Base-by-base conservation (phyloP, 2,888 invertebrate species). In the Anoplius nigerrimus region DNA sequence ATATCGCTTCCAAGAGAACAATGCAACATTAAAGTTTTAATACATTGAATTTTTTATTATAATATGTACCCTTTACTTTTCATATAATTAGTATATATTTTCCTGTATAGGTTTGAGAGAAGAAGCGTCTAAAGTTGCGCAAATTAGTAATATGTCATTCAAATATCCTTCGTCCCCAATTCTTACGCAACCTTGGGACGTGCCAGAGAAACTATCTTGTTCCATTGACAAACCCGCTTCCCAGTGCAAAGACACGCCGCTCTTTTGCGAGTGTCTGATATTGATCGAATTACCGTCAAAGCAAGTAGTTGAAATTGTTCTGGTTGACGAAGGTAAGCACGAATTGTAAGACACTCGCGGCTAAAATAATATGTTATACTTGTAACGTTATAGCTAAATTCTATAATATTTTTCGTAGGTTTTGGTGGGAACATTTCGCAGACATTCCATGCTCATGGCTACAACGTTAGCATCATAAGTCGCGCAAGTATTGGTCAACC, bases 401-500 rank as follows among this genome's bases (percentile, higher is more conserved):
- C 3, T 15, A 67, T 45, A 43, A 57, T 6, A 57, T 27, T 59
- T 58, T 56, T 48, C 8, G 62, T 81, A 92, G 92, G 91, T 75
- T 89, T 87, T 51, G 90, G 89, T 62, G 90, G 90, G 72, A 91
- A 91, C 67, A 89, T 88, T 56, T 90, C 91, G 0, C 92, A 92
- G 75, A 92, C 92, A 0, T 92, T 93, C 79, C 92, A 93, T 76
- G 86, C 92, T 78, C 93, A 93, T 74, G 93, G 93, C 0, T 85
- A 85, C 55, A 68, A 72, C 24, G 83, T 75, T 0, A 76, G 69
- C 18, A 61, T 85, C 16, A n/a, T 84, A 16, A 83, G 76, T 51
- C 59, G 73, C 20, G 76, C 70, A 2, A 78, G 63, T 65, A 87
- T 89, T 22, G 82, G 85, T 1, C 83, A 78, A 15, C 89, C 91